A percentile compares a stretch with the other conserved stretches of the same genome.
These are phyloP conservation scores for Caenorhabditis sp. DNA, from an alignment of 2,888 invertebrate species.

Conservation along the genomic window DNA sequence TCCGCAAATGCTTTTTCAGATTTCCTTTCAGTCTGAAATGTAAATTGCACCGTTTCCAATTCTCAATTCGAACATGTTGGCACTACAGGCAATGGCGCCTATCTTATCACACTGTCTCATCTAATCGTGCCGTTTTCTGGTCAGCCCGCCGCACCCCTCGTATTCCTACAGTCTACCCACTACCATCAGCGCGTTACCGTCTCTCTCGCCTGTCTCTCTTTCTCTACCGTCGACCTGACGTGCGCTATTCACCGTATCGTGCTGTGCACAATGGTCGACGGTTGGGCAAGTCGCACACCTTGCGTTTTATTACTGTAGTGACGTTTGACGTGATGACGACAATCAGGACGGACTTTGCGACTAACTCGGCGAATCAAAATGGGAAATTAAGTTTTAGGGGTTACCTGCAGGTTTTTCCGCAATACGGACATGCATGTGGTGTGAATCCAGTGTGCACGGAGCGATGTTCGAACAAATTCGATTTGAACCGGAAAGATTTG, in stretches of 20 bases:
- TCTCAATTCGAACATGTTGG: slow-evolving; percentile 3
- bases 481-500: slow-evolving; percentile 78
- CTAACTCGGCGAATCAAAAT: not conserved
- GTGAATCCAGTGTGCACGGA: slow-evolving; percentile 78
- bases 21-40: slow-evolving; percentile 74
- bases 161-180: slow-evolving; percentile 22
- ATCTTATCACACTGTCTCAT: slow-evolving; percentile 30
- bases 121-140: slow-evolving; percentile 34
- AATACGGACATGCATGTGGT: slow-evolving; percentile 78
- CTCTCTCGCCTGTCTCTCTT: slow-evolving; percentile 27
- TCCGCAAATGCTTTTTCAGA: slow-evolving; percentile 79
- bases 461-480: slow-evolving; percentile 79
- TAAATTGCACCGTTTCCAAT: too few species aligned
- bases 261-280: slow-evolving; percentile 3
- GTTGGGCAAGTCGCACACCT: not conserved
- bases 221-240: slow-evolving; percentile 33
- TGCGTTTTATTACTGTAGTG: slow-evolving; percentile 46
- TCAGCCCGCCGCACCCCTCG: slow-evolving; percentile 4
- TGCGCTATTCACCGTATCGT: slow-evolving; percentile 39
- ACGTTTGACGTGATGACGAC: not conserved
- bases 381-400: too few species aligned
- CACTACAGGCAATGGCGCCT: slow-evolving; percentile 13
- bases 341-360: too few species aligned
- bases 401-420: slow-evolving; percentile 79
- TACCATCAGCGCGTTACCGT: slow-evolving; percentile 18